A percentile compares a stretch with the other conserved stretches of the same genome.
phyloP scores from a whole-genome alignment of 2,113 vertebrate species.

The Calidris pygmaea region DNA sequence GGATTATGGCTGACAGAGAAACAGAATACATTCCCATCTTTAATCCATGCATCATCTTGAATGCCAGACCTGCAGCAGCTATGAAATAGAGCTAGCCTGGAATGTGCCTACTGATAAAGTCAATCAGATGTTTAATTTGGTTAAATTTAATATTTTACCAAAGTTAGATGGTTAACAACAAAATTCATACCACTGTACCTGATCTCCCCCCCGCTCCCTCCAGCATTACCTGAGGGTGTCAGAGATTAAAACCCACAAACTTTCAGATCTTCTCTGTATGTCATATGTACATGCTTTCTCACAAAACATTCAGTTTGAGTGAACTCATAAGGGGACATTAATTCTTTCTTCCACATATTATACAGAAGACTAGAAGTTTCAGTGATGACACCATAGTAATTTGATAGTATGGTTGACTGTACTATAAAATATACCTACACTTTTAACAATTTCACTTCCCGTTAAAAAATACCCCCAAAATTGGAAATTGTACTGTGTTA shows the following conservation, averaged over 20 bases:
- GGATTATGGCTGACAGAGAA: background rate
- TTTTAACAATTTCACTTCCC: background rate
- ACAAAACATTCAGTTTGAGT: background rate
- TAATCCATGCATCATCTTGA: background rate
- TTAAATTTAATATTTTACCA: background rate
- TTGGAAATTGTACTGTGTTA: background rate
- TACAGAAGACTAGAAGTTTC: background rate
- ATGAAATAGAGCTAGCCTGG: background rate
- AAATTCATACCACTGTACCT: background rate
- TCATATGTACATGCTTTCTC: fast-evolving
- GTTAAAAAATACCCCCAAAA: background rate
- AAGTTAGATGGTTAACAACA: background rate
- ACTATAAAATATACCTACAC: background rate
- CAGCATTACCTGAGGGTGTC: background rate
- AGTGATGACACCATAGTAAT: background rate
- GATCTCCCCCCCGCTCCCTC: background rate
- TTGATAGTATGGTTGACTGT: background rate
- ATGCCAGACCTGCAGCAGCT: background rate
- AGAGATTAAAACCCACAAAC: background rate
- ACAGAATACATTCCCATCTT: background rate
- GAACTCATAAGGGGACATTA: background rate
- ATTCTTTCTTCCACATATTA: background rate
- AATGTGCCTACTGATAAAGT: background rate
- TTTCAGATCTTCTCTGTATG: background rate
- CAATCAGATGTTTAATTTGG: background rate